These are phyloP conservation scores for Hyles vespertilio DNA, from an alignment of 1,140 invertebrate species.

Conservation along the genomic window DNA sequence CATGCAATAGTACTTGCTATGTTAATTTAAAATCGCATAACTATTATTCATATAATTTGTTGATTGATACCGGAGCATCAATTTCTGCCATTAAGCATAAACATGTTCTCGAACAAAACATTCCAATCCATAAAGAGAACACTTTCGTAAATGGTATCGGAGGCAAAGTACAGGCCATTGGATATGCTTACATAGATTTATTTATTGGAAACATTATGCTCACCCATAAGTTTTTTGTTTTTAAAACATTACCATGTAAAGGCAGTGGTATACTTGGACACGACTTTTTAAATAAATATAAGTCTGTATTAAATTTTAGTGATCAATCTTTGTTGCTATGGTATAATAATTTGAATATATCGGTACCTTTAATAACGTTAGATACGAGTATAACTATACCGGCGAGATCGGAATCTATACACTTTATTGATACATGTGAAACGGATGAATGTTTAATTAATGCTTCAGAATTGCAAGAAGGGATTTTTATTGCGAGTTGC, in stretches of 20 bases:
- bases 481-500: no score
- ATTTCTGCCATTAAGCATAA: slow-evolving; percentile 11
- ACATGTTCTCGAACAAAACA: slow-evolving; percentile 12
- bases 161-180: slow-evolving; percentile 19
- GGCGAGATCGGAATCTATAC: slow-evolving; percentile 23
- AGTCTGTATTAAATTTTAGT: slow-evolving; percentile 11
- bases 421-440: slow-evolving; percentile 15
- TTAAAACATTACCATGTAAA: slow-evolving; percentile 22
- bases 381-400: slow-evolving; percentile 5
- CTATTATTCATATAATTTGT: neutral
- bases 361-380: slow-evolving; percentile 9
- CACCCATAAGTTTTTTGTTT: slow-evolving; percentile 25
- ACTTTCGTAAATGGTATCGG: slow-evolving; percentile 26
- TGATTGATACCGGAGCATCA: slow-evolving; percentile 26
- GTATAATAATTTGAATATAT: slow-evolving; percentile 12
- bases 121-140: slow-evolving; percentile 18
- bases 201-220: slow-evolving; percentile 8
- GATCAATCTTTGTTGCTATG: slow-evolving; percentile 15
- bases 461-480: no score
- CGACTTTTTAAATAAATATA: slow-evolving; percentile 26
- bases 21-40: slow-evolving; percentile 1
- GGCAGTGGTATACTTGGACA: slow-evolving; percentile 23
- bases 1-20: slow-evolving; percentile 1
- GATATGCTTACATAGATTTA: slow-evolving; percentile 22
- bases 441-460: neutral